Evolutionary conservation across 37 sponge, comb jelly and placozoan genomes (phyloP), one percentile per base, ranked within the genome.

Genomic region (Eunapius fragilis): DNA sequence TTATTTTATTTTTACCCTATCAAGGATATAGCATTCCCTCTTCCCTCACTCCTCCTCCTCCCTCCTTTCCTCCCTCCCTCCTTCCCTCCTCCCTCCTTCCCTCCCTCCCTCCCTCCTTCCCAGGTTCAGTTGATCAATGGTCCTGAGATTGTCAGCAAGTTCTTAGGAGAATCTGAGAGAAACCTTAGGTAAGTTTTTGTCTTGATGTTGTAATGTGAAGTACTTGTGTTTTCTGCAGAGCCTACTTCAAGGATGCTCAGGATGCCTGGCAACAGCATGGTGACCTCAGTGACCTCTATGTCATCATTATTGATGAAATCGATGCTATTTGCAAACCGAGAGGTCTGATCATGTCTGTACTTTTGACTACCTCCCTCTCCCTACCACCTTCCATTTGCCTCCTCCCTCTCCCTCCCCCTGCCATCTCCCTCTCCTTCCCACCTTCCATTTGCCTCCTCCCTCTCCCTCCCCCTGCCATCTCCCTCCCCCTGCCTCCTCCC

Each of bases 291-390:
- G 97, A 94, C 47, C 90, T 96, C 48, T 94, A 87, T 87, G 93
- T 96, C 75, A 92, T 96, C 70, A 92, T 96, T 37, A 91, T 96
- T 72, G 97, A 96, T 81, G 97, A 96, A 58, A 94, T 96, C 27
- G 97, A 96, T 68, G 97, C 97, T 58, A 94, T 96, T 76, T 96
- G 97, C 76, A 96, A 96, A 68, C 95, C 93, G 69, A 82, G 97
- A 74, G 97, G 95, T 87, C 30, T 36, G 34, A 14, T 58, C 58
- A 58, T 58, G 58, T 9, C 9, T 45, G 47, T 28, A 38, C 4
- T 13, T 24, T n/a, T 68, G 5, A 47, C 27, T 25, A 37, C 72
- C 2, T 12, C 37, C 72, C 31, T 45, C 25, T 6, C 68, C 30
- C 5, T 3, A 13, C 34, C 30, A 36, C 10, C 35, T 7, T 28